These are phyloP conservation scores for Pachypeltis micranthus DNA, from an alignment of 1,140 invertebrate genomes.

Conservation along the genomic window DNA sequence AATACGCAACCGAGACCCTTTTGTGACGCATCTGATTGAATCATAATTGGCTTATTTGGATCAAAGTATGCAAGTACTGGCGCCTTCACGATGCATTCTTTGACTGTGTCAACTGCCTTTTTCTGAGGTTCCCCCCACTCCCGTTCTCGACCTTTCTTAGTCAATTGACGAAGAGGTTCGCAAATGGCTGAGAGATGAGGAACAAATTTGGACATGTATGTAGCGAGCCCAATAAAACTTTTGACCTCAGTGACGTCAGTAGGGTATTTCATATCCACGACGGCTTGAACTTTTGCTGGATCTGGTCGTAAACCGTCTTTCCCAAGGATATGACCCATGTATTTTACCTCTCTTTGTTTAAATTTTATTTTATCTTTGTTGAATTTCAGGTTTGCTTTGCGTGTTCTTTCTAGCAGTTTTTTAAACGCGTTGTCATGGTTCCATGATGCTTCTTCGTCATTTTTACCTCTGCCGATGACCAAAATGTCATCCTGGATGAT, in stretches of 20 bases:
- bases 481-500: neutral
- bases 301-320: conserved; percentile 29
- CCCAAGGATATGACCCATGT: conserved; percentile 18
- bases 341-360: neutral
- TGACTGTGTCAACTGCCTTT: neutral
- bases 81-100: conserved; percentile 17
- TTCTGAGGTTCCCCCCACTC: conserved; percentile 21
- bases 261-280: neutral
- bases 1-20: conserved; percentile 27
- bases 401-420: conserved; percentile 25
- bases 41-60: conserved; percentile 23
- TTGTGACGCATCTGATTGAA: conserved; percentile 31
- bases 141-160: conserved; percentile 21
- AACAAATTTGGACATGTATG: conserved; percentile 29
- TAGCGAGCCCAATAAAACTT: conserved; percentile 30
- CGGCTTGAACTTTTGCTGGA: neutral
- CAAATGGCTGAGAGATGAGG: conserved; percentile 21
- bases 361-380: neutral
- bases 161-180: conserved; percentile 21
- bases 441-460: neutral
- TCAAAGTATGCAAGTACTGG: conserved; percentile 28
- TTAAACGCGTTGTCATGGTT: conserved; percentile 17
- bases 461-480: neutral
- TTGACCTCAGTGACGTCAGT: neutral
- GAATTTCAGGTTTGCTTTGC: conserved; percentile 23